Conservation (phyloP, 2,113 vertebrate genomes). For the Labrus mixtus region DNA sequence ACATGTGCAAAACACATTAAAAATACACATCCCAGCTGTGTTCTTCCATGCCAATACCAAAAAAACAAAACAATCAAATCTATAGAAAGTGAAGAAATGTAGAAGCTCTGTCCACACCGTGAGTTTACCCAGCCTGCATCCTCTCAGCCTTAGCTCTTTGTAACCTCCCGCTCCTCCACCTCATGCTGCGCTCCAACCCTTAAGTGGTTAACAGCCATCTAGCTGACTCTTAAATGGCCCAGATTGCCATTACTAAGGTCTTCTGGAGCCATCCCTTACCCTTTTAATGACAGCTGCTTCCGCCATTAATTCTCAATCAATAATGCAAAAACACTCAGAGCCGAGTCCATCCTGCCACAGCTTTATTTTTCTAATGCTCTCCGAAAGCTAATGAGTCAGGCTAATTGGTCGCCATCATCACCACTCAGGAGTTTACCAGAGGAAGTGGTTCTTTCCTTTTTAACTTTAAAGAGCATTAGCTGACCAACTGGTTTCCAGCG, state of each 20-base stretch:
- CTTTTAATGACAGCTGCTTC: constrained; percentile 80
- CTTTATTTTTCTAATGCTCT: constrained; percentile 77
- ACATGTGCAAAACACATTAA: too few relatives aligned
- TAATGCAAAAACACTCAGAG: constrained; percentile 78
- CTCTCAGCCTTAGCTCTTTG: constrained; percentile 13
- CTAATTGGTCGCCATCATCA: constrained; percentile 76
- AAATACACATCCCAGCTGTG: too few relatives aligned
- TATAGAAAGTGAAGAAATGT: background rate
- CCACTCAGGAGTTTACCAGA: constrained; percentile 69
- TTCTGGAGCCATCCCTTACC: constrained; percentile 69
- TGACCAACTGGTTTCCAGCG: constrained; percentile 48
- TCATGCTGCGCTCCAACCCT: constrained; percentile 38
- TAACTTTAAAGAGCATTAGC: constrained; percentile 38
- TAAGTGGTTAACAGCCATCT: constrained; percentile 74
- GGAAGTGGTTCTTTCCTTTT: constrained; percentile 63
- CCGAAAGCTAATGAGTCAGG: constrained; percentile 76
- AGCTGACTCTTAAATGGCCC: constrained; percentile 73
- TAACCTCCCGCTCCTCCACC: constrained; percentile 29
- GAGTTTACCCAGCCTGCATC: constrained; percentile 17
- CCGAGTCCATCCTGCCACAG: constrained; percentile 71
- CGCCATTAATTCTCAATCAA: constrained; percentile 82
- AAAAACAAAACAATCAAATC: too few relatives aligned
- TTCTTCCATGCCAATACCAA: too few relatives aligned
- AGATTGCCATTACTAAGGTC: constrained; percentile 75
- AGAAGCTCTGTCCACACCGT: background rate